Conservation (phyloP, 2,113 vertebrate genomes). For the Toxotes chatareus region DNA sequence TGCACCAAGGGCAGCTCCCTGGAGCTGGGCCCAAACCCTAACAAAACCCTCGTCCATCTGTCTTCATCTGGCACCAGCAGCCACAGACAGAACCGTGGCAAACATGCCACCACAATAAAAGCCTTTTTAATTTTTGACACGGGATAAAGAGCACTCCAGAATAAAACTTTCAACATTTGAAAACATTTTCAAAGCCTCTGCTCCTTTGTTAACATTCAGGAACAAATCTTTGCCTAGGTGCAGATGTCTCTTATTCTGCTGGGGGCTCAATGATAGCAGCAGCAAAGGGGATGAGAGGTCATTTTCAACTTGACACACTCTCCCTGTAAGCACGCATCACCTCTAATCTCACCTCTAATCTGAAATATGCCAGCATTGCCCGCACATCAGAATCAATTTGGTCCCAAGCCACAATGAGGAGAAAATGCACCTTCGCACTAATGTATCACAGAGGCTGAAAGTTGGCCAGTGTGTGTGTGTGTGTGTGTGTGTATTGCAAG, state of each 20-base stretch:
- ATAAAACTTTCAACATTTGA: neutral
- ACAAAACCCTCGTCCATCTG: constrained; percentile 72
- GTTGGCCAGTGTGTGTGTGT: constrained; percentile 23
- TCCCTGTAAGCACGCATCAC: neutral
- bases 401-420: neutral
- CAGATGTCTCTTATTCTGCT: neutral
- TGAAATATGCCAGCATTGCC: neutral
- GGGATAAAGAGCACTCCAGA: constrained; percentile 3
- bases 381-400: constrained; percentile 29
- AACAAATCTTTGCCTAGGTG: neutral
- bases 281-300: neutral
- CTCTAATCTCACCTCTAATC: neutral
- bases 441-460: constrained; percentile 54
- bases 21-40: constrained; percentile 61
- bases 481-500: neutral
- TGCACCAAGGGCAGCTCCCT: constrained; percentile 57
- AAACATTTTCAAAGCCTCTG: neutral
- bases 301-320: neutral
- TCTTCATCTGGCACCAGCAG: constrained; percentile 54
- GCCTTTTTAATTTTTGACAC: constrained; percentile 43
- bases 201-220: neutral
- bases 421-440: constrained; percentile 45
- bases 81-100: neutral
- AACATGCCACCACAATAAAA: constrained; percentile 32
- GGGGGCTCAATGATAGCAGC: neutral